Evolutionary conservation across 2,113 vertebrate species (phyloP).

Genomic region (Notarius lentiginosus): DNA sequence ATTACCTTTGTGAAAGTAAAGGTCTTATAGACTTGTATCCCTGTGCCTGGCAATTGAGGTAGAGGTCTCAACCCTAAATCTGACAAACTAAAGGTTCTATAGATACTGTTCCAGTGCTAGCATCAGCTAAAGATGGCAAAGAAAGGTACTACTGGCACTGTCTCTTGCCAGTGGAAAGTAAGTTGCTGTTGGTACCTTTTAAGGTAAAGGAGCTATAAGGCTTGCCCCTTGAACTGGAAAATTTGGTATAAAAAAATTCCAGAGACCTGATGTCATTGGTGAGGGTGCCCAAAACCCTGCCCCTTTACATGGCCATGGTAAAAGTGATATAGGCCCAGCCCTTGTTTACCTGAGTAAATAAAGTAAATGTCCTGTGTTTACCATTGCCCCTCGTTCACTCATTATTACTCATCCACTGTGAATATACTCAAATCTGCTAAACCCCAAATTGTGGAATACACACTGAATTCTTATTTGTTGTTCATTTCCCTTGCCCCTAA

Average conservation of each 20-base stretch:
- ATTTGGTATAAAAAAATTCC: not conserved
- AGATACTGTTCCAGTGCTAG: not conserved
- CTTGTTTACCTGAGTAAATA: not conserved
- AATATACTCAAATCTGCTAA: not conserved
- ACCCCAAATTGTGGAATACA: not conserved
- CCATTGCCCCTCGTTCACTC: not conserved
- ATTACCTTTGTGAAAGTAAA: not conserved
- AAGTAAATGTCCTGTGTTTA: not conserved
- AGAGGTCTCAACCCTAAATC: not conserved
- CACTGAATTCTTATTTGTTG: not conserved
- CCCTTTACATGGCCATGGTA: not conserved
- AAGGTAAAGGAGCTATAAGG: not conserved
- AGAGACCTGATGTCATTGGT: not conserved
- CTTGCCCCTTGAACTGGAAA: not conserved
- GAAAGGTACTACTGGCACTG: not conserved
- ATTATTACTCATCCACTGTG: constrained; percentile 1
- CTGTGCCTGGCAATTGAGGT: not conserved
- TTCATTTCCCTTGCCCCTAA: not conserved
- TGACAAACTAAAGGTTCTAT: not conserved
- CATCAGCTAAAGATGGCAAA: not conserved
- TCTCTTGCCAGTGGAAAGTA: not conserved
- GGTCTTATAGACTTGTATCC: not conserved
- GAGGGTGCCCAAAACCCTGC: not conserved
- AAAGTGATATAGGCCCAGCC: too few species aligned
- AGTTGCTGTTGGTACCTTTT: not conserved